Base-by-base conservation (phyloP, 2,113 vertebrate species). In the Tychaedon coryphoeus region DNA sequence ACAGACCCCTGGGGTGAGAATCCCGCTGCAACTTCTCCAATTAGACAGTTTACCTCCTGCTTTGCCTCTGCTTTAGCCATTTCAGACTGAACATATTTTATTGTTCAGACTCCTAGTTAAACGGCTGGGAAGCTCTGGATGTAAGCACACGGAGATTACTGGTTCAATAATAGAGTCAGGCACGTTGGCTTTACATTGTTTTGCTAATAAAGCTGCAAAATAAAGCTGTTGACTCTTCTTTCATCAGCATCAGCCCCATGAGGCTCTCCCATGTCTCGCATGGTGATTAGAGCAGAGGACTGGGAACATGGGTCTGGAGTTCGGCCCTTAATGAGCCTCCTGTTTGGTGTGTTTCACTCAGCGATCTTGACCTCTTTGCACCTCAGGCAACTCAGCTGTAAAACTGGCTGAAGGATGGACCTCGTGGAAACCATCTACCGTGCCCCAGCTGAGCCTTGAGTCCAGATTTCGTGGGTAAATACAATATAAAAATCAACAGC, bases 241-340 rank as follows among this genome's bases (percentile, higher is more conserved):
- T 91, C 76, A 56, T 91, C 83, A 96, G 65, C 65, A 72, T 75
- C 88, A 81, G 82, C 69, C 74, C 88, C 94, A 36, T 81, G 88
- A 92, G 86, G 53, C 34, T 81, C 92, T 95, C 86, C 89, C 48
- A 71, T 19, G 31, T 94, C 79, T 95, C 9, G 28, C 86, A 43
- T 70, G 51, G 93, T 96, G 96, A 96, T 96, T 96, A 96, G 85
- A 96, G 89, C 70, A 67, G 74, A 90, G 83, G 38, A 19, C 70
- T 47, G 67, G 66, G 79, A 86, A 45, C 17, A 4, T 17, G 10
- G 91, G 73, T 85, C 95, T 90, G 60, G 58, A 94, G 87, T 92
- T 97, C 95, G 76, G 76, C 57, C 77, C 79, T 97, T 97, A 97
- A 98, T 97, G 97, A 98, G 97, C 94, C 28, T 43, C 89, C 92